phyloP scores from a whole-genome alignment of 2,888 invertebrate species.

The Thymelicus acteon region DNA sequence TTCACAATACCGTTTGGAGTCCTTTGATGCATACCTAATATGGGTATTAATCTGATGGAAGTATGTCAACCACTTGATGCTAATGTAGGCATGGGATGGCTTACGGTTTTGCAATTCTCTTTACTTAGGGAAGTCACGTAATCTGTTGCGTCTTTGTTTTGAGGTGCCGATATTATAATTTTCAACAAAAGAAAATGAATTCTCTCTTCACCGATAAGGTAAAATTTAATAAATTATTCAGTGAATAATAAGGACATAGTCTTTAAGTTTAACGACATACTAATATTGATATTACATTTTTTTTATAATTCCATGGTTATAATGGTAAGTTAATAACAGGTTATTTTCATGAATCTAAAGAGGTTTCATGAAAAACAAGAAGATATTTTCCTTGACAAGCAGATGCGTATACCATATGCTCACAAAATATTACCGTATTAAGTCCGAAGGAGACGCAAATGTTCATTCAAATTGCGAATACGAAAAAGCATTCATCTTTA shows the following conservation, averaged over 20 bases:
- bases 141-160: conserved; percentile 11
- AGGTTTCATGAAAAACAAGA: background rate
- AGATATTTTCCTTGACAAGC: conserved; percentile 5
- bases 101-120: conserved; percentile 69
- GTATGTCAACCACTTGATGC: conserved; percentile 78
- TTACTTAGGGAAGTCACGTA: conserved; percentile 42
- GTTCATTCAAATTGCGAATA: conserved; percentile 73
- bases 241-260: no score
- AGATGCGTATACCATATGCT: conserved; percentile 1
- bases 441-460: conserved; percentile 63
- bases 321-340: no score
- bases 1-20: conserved; percentile 63
- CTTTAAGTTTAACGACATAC: no score
- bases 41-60: conserved; percentile 75
- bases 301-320: no score
- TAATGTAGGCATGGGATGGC: conserved; percentile 65
- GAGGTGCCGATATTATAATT: background rate
- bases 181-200: no score
- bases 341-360: no score
- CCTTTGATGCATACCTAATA: conserved; percentile 82
- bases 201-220: no score
- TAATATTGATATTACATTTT: no score
- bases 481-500: conserved; percentile 75
- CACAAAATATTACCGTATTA: conserved; percentile 68
- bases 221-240: no score